phyloP scores from a whole-genome alignment of 2,797 vertebrate genomes.

The Lutjanus campechanus region DNA sequence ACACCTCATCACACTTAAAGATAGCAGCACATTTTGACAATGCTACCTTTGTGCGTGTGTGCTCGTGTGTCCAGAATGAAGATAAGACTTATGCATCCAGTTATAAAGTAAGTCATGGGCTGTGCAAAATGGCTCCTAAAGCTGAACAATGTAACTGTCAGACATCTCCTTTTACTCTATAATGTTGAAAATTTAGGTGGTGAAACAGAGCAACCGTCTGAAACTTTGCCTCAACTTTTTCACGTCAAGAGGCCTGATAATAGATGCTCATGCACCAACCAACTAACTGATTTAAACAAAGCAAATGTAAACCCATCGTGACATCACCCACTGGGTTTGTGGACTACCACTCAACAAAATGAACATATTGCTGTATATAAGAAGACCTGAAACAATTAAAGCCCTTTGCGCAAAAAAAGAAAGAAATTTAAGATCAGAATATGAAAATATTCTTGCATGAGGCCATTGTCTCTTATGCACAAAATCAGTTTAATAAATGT shows the following conservation, averaged over 20 bases:
- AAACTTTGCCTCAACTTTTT: background rate
- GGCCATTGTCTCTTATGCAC: background rate
- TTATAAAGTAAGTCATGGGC: background rate
- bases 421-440: no score
- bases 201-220: background rate
- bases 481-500: background rate
- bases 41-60: background rate
- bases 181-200: background rate
- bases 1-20: background rate
- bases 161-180: background rate
- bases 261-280: no score
- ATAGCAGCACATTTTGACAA: background rate
- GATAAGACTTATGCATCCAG: background rate
- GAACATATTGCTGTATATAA: no score
- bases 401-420: no score
- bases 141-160: background rate
- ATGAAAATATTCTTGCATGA: no score
- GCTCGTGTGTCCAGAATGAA: background rate
- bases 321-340: no score
- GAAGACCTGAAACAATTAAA: no score
- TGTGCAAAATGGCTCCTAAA: background rate
- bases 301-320: no score
- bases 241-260: no score
- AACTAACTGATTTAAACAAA: no score
- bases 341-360: no score